Percentiles rank a stretch among this genome's conserved stretches.
Conservation (phyloP, 2,888 invertebrate genomes). For the Tuta absoluta region DNA sequence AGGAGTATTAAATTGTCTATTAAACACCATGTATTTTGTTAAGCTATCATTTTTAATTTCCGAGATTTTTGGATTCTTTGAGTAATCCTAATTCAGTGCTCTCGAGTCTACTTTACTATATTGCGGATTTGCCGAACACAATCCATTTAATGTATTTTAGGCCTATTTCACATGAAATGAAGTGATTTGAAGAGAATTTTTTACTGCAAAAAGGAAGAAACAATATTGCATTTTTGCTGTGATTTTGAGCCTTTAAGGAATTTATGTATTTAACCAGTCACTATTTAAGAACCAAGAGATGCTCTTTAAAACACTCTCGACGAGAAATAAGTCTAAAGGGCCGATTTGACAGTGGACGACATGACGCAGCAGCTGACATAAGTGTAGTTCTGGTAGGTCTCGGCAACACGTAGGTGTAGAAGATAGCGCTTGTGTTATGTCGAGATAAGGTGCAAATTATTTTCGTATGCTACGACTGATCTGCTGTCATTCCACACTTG, state of each 20-base stretch:
- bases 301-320: slow-evolving; percentile 8
- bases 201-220: background rate
- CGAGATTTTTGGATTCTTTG: too few species aligned
- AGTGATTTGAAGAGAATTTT: slow-evolving; percentile 17
- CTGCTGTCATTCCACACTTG: too few species aligned
- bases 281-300: background rate
- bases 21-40: too few species aligned
- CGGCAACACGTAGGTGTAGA: too few species aligned
- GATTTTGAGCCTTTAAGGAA: background rate
- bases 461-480: too few species aligned
- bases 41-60: too few species aligned
- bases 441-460: too few species aligned
- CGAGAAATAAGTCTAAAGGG: background rate
- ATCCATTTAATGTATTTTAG: background rate
- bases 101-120: background rate
- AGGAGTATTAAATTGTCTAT: too few species aligned
- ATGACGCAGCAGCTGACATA: too few species aligned
- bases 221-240: slow-evolving; percentile 7
- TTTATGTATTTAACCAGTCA: slow-evolving; percentile 6
- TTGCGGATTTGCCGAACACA: background rate
- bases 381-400: too few species aligned
- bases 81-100: background rate
- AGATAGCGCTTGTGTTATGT: too few species aligned
- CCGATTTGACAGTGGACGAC: too few species aligned
- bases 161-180: slow-evolving; percentile 8